Base-by-base conservation (phyloP, 2,797 vertebrate species). In the Hapalemur alaotrensis region DNA sequence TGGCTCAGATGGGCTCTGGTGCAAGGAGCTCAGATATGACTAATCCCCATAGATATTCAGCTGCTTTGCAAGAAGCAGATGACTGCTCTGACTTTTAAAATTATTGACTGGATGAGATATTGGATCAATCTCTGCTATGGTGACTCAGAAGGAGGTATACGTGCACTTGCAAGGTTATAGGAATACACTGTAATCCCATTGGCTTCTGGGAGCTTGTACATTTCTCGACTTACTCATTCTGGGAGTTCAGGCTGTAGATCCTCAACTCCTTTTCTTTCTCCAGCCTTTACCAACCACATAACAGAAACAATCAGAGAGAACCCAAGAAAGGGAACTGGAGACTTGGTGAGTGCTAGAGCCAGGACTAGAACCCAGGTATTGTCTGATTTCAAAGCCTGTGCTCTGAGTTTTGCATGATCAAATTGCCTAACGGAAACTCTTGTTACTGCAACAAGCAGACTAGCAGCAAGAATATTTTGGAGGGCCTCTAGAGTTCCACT, bases 201-300 rank as follows among this genome's bases (percentile, higher is more conserved):
- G 92, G 94, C 95, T 98, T 97, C 98, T 98, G 97, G 94, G 94
- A 97, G 97, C 97, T 98, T 93, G 98, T 95, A 97, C 97, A 94
- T 98, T 98, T 98, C 98, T 98, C 97, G 96, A 97, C 97, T 98
- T 97, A 98, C 97, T 98, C 98, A 98, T 91, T 96, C 96, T 84
- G 87, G 95, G 95, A 96, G 96, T 18, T 91, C 95, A 97, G 98
- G 97, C 97, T 98, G 98, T 97, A 97, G 98, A 98, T 98, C 96
- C 98, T 97, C 97, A 97, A 97, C 97, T 98, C 96, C 96, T 98
- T 98, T 97, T 97, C 97, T 98, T 98, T 97, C 95, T 96, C 98
- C 98, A 96, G 96, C 96, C 72, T 46, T 81, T 97, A 97, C 97
- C 97, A 98, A 97, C 96, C 97, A 96, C 96, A 97, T 9, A 1